These are phyloP conservation scores for Oophaga pumilio DNA, from an alignment of 2,113 vertebrate species.

Conservation along the genomic window DNA sequence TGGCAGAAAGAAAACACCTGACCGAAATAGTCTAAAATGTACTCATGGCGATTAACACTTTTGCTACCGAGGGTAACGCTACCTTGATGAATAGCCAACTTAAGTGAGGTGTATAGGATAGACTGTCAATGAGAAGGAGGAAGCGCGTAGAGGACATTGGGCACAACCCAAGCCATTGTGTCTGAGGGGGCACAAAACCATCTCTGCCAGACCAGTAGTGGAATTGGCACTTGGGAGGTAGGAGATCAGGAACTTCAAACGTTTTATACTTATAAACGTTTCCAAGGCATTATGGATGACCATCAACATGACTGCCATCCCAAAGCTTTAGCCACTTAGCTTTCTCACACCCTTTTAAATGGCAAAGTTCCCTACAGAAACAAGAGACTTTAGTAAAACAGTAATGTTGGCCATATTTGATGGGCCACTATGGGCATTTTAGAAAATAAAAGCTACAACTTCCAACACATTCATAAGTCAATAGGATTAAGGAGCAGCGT, in stretches of 20 bases:
- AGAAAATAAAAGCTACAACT: neutral
- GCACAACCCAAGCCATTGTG: neutral
- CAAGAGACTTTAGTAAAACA: no score
- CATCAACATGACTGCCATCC: neutral
- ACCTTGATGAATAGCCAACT: neutral
- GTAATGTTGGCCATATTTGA: no score
- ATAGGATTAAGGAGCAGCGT: neutral
- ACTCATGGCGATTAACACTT: constrained; percentile 16
- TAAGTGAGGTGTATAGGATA: neutral
- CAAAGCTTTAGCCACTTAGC: neutral
- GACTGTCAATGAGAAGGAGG: neutral
- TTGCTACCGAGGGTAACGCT: neutral
- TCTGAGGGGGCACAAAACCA: neutral
- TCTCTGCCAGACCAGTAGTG: no score
- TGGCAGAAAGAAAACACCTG: constrained; percentile 50
- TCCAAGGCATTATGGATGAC: neutral
- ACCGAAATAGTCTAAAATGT: neutral
- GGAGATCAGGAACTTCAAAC: no score
- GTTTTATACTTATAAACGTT: neutral
- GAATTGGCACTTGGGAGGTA: no score
- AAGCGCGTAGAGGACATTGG: neutral
- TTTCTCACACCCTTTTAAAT: neutral
- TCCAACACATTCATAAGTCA: neutral
- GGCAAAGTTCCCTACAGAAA: neutral
- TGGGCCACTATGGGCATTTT: neutral